Conservation (phyloP, 2,797 vertebrate species). For the Carcharodon carcharias region DNA sequence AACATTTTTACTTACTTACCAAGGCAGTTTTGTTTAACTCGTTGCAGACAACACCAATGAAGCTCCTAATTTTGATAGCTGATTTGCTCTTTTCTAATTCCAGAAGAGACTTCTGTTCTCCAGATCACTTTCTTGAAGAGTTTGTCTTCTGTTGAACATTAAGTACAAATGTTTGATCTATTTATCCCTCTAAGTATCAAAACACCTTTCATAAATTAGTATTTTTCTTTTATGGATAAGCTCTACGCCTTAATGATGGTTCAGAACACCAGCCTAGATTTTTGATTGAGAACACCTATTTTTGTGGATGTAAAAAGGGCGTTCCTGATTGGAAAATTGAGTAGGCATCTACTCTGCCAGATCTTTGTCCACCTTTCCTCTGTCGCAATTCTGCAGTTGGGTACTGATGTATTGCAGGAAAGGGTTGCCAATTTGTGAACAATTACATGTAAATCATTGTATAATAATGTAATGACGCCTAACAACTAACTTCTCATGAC, state of each 20-base stretch:
- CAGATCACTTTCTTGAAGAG: constrained; percentile 78
- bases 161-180: background rate
- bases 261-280: background rate
- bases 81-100: constrained; percentile 88
- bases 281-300: background rate
- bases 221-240: background rate
- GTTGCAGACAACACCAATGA: constrained; percentile 73
- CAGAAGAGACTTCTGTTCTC: constrained; percentile 91
- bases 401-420: background rate
- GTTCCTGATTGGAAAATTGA: background rate
- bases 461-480: background rate
- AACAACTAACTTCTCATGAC: background rate
- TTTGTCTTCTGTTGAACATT: constrained; percentile 55
- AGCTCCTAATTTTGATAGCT: constrained; percentile 73
- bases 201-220: background rate
- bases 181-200: background rate
- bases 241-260: background rate
- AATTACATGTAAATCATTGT: background rate
- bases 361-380: background rate
- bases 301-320: background rate
- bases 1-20: constrained; percentile 56
- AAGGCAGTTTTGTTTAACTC: constrained; percentile 76
- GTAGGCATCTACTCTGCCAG: background rate
- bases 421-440: background rate
- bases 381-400: background rate